phyloP scores from a whole-genome alignment of 2,113 vertebrate genomes.

The Zingel zingel region DNA sequence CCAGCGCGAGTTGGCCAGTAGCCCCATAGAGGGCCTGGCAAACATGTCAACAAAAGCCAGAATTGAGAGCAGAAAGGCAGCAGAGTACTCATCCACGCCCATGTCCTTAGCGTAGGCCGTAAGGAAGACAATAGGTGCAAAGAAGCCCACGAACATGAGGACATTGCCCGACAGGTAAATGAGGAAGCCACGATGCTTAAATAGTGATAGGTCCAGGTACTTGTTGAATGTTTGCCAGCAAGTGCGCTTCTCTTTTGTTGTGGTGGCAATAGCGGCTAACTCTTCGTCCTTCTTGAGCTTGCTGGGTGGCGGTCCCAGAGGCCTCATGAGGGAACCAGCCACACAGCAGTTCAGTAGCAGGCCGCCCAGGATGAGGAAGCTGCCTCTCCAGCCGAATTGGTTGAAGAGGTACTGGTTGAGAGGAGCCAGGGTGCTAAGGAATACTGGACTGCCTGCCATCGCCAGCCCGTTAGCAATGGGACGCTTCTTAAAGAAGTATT shows the following conservation, averaged over 20 bases:
- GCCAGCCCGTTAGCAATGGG: conserved; percentile 95
- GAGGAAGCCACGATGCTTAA: conserved; percentile 96
- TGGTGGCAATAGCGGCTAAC: conserved; percentile 50
- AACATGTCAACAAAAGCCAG: conserved; percentile 98
- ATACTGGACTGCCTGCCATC: conserved; percentile 98
- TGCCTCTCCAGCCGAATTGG: conserved; percentile 94
- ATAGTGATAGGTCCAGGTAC: conserved; percentile 94
- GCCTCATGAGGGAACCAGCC: conserved; percentile 95
- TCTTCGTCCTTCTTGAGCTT: conserved; percentile 83
- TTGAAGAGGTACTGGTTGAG: conserved; percentile 98
- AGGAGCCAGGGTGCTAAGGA: conserved; percentile 95
- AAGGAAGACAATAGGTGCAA: conserved; percentile 95
- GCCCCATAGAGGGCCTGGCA: conserved; percentile 92
- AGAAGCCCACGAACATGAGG: conserved; percentile 98
- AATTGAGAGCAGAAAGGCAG: conserved; percentile 94
- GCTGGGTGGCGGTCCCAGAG: conserved; percentile 77
- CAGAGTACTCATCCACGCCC: conserved; percentile 94
- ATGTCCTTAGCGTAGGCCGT: conserved; percentile 94
- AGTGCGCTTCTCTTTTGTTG: conserved; percentile 77
- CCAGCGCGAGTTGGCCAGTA: conserved; percentile 92
- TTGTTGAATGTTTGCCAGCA: conserved; percentile 87
- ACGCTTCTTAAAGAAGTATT: conserved; percentile 94
- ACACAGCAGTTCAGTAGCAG: conserved; percentile 95
- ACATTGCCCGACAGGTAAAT: conserved; percentile 97
- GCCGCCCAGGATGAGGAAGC: conserved; percentile 94